Base-by-base conservation (phyloP, 2,113 vertebrate genomes). In the human (Homo sapiens) region DNA sequence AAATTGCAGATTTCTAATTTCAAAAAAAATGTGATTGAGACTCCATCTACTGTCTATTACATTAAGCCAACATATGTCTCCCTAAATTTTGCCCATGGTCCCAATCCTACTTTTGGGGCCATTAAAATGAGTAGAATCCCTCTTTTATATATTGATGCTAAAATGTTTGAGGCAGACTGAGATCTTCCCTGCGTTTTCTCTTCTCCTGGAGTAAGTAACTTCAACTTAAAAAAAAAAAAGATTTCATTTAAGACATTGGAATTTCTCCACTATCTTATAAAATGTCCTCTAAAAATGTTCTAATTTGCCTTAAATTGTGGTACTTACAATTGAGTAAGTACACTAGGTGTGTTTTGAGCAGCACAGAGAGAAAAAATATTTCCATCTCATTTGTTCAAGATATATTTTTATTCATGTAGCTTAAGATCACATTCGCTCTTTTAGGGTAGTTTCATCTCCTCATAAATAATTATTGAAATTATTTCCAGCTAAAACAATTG, bases 241-340 rank as follows among this genome's bases (percentile, higher is more conserved):
- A 86, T 89, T 79, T 93, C 18, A 55, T 43, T 85, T 75, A 93
- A 88, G 32, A 40, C 35, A 27, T 20, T 80, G 32, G 10, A 87
- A 86, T 96, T 94, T 91, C 35, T 87, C 81, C 9, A 76, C 1
- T 7, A 66, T 93, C 12, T 86, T 86, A 84, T 55, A 73, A 45
- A 68, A 27, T 52, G 59, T 89, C 73, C 57, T 91, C 40, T 61
- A 38, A 79, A 94, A 94, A 89, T 94, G 20, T 68, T 87, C 59
- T 89, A 90, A 94, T 89, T 93, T 89, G 61, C 30, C n/a, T 92
- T 90, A 89, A 90, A 40, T 83, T 72, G 11, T 83, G 59, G 35
- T 82, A 27, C 94, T 97, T 94, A 89, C 81, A 95, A 35, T 84
- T 83, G 89, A 59, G 72, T 87, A 57, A 94, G 43, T 72, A 82